Conservation (phyloP, 2,797 vertebrate genomes). For the Caiman crocodilus region DNA sequence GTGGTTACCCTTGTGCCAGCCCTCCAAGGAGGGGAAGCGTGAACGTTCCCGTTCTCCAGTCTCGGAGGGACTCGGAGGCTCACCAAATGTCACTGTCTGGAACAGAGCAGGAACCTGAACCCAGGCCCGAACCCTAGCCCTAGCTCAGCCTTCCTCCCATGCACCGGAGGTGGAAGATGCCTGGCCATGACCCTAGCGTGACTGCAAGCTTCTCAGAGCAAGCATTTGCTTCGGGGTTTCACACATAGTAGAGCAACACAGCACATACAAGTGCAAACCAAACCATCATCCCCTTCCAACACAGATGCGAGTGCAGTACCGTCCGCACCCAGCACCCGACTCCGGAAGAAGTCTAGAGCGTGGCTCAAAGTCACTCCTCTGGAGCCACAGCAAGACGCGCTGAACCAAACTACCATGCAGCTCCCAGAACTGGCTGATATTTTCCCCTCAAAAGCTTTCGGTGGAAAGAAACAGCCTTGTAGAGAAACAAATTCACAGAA, state of each 20-base stretch:
- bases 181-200: rapidly evolving
- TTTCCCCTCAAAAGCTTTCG: not conserved
- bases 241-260: not conserved
- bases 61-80: not conserved
- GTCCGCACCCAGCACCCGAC: not conserved
- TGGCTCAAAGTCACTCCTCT: no score
- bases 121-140: rapidly evolving
- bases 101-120: not conserved
- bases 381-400: not conserved
- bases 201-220: not conserved
- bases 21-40: not conserved
- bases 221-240: not conserved
- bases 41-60: not conserved
- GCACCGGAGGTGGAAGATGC: rapidly evolving
- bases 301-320: not conserved
- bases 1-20: not conserved
- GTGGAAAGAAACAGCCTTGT: not conserved
- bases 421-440: not conserved
- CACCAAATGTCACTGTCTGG: not conserved
- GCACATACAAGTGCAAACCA: not conserved
- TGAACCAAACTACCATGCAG: not conserved
- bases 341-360: no score
- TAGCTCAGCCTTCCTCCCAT: not conserved
- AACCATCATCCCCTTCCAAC: not conserved
- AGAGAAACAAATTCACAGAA: not conserved